Conservation (phyloP, 2,113 vertebrate genomes). For the Syrrhaptes paradoxus region DNA sequence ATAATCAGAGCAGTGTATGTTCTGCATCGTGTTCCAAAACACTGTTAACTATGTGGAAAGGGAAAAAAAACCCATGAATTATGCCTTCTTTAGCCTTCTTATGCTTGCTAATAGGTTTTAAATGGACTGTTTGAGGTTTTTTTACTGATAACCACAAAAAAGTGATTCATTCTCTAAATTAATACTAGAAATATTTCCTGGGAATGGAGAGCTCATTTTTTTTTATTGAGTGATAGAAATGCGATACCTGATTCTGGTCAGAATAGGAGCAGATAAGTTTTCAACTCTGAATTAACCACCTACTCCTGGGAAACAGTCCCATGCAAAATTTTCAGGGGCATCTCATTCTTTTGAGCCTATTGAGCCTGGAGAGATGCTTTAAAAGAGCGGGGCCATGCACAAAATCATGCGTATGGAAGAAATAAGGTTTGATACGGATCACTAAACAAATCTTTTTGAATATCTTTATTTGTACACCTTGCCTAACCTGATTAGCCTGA, state of each 20-base stretch:
- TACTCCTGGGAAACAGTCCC: neutral
- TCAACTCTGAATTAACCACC: neutral
- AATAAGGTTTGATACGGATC: neutral
- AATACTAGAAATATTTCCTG: neutral
- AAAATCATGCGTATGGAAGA: neutral
- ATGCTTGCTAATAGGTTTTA: conserved; percentile 11
- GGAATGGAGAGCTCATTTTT: neutral
- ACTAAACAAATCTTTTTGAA: neutral
- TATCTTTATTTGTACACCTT: neutral
- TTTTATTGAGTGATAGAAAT: conserved; percentile 22
- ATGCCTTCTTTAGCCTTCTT: neutral
- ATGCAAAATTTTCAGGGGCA: neutral
- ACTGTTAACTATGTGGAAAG: neutral
- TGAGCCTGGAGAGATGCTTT: neutral
- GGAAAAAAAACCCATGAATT: neutral
- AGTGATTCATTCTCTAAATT: neutral
- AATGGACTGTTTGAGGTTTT: neutral
- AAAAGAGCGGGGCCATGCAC: neutral
- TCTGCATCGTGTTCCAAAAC: neutral
- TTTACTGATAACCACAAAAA: neutral
- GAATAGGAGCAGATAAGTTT: neutral
- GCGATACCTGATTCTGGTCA: neutral
- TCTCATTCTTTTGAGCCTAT: neutral
- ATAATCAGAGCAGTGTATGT: neutral
- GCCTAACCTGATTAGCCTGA: neutral